These are phyloP conservation scores for Drosophila simulans DNA, from an alignment of 1,140 invertebrate genomes.

Conservation along the genomic window DNA sequence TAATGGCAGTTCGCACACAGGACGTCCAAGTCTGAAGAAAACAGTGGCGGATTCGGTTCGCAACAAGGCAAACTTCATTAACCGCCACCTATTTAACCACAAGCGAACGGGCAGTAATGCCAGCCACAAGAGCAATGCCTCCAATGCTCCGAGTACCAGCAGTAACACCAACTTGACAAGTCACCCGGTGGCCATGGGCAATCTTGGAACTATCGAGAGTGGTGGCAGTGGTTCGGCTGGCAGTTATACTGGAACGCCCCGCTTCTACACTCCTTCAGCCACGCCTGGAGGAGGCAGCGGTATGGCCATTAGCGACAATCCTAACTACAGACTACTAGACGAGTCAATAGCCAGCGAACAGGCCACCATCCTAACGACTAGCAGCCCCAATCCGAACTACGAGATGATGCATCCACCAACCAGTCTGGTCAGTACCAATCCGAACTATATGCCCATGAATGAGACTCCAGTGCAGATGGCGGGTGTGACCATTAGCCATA, in stretches of 20 bases:
- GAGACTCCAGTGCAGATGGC: slow-evolving; percentile 29
- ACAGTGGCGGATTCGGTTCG: slow-evolving; percentile 63
- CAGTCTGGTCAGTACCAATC: slow-evolving; percentile 44
- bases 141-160: slow-evolving; percentile 68
- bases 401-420: slow-evolving; percentile 63
- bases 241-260: slow-evolving; percentile 68
- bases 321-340: slow-evolving; percentile 68
- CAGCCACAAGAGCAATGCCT: slow-evolving; percentile 75
- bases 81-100: slow-evolving; percentile 67
- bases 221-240: slow-evolving; percentile 79
- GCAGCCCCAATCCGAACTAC: slow-evolving; percentile 74
- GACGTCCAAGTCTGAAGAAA: slow-evolving; percentile 62
- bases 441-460: slow-evolving; percentile 66
- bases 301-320: slow-evolving; percentile 63
- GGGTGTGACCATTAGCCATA: slow-evolving; percentile 41
- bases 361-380: slow-evolving; percentile 51
- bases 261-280: slow-evolving; percentile 66
- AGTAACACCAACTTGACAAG: slow-evolving; percentile 73
- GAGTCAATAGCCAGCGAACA: slow-evolving; percentile 58
- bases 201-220: slow-evolving; percentile 80
- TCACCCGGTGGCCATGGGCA: slow-evolving; percentile 58
- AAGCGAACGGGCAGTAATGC: slow-evolving; percentile 75
- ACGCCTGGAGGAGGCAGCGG: slow-evolving; percentile 38
- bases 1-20: slow-evolving; percentile 61
- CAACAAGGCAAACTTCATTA: slow-evolving; percentile 51